These are phyloP conservation scores for Leptoclinus maculatus DNA, from an alignment of 2,797 vertebrate species.

Conservation along the genomic window DNA sequence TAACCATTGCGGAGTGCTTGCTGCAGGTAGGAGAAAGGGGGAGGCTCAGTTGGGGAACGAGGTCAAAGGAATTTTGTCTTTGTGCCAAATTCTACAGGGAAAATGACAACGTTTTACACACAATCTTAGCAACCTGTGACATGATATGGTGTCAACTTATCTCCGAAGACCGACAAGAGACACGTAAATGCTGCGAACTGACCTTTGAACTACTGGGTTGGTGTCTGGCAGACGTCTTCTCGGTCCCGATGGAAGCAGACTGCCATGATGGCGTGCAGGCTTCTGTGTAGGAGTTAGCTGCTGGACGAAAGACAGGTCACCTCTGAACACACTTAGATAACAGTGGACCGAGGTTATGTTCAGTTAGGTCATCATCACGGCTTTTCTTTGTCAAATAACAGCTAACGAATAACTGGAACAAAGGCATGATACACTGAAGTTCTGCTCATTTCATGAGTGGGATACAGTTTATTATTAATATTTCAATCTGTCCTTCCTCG, in stretches of 20 bases:
- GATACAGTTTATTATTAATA: background rate
- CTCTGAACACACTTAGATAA: conserved; percentile 14
- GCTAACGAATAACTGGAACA: background rate
- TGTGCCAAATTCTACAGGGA: conserved; percentile 83
- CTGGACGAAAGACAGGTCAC: conserved; percentile 50
- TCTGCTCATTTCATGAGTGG: background rate
- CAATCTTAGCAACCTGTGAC: conserved; percentile 22
- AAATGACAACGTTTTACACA: conserved; percentile 48
- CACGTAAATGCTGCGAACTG: conserved; percentile 34
- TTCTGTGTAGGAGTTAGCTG: conserved; percentile 90
- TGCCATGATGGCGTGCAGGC: conserved; percentile 88
- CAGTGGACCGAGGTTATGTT: background rate
- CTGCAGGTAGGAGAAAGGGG: conserved; percentile 84
- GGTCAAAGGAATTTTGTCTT: conserved; percentile 85
- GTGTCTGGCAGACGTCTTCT: conserved; percentile 84
- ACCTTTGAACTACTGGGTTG: conserved; percentile 82
- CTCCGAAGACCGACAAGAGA: conserved; percentile 22
- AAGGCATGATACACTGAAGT: background rate
- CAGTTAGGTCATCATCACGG: background rate
- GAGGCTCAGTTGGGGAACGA: conserved; percentile 81
- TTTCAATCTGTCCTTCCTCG: background rate
- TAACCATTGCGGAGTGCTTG: conserved; percentile 87
- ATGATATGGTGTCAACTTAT: conserved; percentile 4
- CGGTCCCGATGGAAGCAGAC: conserved; percentile 75
- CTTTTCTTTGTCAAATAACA: conserved; percentile 9